Conservation (phyloP, 92 coral and sea anemone species). For the Epizoanthus scotinus region DNA sequence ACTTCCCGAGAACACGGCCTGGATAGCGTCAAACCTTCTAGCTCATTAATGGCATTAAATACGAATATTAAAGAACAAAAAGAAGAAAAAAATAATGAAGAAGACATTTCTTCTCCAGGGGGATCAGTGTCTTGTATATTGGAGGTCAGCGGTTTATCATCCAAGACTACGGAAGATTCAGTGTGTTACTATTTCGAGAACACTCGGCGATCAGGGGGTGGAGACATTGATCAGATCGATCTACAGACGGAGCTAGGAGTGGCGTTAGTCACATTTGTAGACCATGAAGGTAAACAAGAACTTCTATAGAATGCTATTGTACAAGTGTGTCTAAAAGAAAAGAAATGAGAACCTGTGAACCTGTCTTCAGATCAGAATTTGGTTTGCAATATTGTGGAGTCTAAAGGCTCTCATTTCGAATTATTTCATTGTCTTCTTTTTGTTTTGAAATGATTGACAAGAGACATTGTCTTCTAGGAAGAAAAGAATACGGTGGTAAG, state of each 20-base stretch:
- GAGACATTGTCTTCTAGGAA: too few relatives aligned
- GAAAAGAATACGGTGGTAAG: too few relatives aligned
- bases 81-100: too few relatives aligned
- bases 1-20: neutral
- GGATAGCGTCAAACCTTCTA: slow-evolving; percentile 4
- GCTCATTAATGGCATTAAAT: neutral
- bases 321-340: neutral
- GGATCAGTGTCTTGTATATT: slow-evolving; percentile 18
- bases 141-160: slow-evolving; percentile 62
- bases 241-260: slow-evolving; percentile 21
- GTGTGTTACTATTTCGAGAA: slow-evolving; percentile 74
- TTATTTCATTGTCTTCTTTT: neutral
- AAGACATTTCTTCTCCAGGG: neutral
- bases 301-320: neutral
- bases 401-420: neutral
- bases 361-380: too few relatives aligned
- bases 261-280: slow-evolving; percentile 68
- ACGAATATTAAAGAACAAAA: neutral
- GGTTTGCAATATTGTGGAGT: too few relatives aligned
- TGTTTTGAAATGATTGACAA: too few relatives aligned
- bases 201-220: slow-evolving; percentile 81
- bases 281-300: slow-evolving; percentile 51
- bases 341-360: neutral
- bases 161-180: slow-evolving; percentile 62
- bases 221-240: slow-evolving; percentile 61